Conservation (phyloP, 2,888 invertebrate genomes). For the Suillia variegata region DNA sequence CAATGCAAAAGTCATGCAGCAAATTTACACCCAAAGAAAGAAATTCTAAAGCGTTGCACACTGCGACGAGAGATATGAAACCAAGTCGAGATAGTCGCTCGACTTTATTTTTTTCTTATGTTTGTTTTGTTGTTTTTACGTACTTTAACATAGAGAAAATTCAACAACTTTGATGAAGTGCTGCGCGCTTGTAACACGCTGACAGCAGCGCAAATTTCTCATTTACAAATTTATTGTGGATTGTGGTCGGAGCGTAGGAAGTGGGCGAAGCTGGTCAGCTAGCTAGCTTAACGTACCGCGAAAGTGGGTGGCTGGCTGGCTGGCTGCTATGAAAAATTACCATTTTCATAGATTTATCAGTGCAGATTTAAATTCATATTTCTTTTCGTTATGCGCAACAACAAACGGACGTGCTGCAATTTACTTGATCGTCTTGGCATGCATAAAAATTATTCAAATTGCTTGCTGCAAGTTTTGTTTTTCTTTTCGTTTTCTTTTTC, state of each 20-base stretch:
- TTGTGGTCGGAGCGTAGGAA: not conserved
- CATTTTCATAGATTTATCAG: conserved; percentile 48
- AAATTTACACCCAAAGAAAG: not conserved
- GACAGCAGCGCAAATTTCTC: conserved; percentile 26
- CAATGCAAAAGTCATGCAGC: conserved; percentile 10
- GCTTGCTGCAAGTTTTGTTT: not conserved
- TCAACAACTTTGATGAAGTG: conserved; percentile 16
- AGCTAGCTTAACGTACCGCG: not conserved
- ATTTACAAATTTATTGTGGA: conserved; percentile 8
- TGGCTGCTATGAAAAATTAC: conserved; percentile 22
- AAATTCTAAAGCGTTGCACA: not conserved
- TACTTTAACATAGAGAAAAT: no score
- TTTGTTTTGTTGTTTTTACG: no score
- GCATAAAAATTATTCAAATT: conserved; percentile 42
- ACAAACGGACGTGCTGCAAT: conserved; percentile 44
- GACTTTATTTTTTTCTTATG: no score
- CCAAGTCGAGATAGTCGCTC: not conserved
- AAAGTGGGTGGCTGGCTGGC: not conserved
- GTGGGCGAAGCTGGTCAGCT: not conserved
- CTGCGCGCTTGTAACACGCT: not conserved
- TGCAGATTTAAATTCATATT: conserved; percentile 56
- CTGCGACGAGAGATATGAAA: not conserved
- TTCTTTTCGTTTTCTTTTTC: not conserved
- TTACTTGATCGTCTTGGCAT: conserved; percentile 42
- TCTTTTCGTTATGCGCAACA: conserved; percentile 35